phyloP scores from a whole-genome alignment of 35 echinoderm and acorn worm species.

The Lytechinus variegatus region DNA sequence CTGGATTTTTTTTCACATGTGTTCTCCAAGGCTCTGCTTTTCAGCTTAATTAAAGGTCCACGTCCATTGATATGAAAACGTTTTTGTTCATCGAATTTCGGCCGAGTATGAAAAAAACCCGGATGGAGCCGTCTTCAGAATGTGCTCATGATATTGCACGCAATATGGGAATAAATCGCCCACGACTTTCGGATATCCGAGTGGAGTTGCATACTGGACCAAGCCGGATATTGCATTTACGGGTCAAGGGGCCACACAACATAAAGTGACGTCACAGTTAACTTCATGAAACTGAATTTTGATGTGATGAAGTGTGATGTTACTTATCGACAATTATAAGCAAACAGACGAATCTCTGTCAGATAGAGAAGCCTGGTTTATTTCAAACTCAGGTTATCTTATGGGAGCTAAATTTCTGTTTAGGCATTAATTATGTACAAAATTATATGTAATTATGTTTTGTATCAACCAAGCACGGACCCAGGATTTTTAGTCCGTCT shows the following conservation, averaged over 20 bases:
- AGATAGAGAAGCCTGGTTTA: too few species aligned
- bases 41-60: neutral
- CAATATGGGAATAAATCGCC: neutral
- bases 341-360: too few species aligned
- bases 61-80: neutral
- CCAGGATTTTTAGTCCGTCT: too few species aligned
- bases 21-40: neutral
- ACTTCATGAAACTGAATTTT: neutral
- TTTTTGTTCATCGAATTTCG: neutral
- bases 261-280: neutral
- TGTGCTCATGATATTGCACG: neutral
- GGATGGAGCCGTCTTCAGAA: neutral
- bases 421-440: too few species aligned
- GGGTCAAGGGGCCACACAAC: too few species aligned
- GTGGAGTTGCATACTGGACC: neutral
- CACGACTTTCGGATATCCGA: neutral
- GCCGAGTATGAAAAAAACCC: neutral
- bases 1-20: neutral
- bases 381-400: too few species aligned
- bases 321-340: too few species aligned
- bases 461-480: too few species aligned
- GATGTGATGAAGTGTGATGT: neutral
- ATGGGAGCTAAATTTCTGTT: too few species aligned
- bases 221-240: neutral
- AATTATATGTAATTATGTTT: too few species aligned